phyloP scores from a whole-genome alignment of 1,140 invertebrate species.

The Bradynema listronoti region DNA sequence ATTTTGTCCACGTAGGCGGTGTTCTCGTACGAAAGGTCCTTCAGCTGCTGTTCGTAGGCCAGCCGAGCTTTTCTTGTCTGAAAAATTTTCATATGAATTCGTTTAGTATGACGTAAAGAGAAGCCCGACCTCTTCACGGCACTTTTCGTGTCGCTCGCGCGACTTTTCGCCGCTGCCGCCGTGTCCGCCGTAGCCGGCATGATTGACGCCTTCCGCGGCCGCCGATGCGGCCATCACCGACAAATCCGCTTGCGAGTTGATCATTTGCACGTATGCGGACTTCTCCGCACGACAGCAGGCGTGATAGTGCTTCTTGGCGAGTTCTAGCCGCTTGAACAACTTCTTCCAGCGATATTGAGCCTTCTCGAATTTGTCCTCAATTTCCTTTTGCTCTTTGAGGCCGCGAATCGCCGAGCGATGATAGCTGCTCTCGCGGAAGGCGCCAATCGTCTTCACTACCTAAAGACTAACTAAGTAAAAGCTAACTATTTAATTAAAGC shows the following conservation, averaged over 20 bases:
- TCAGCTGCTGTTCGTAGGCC: slow-evolving; percentile 42
- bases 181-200: too few relatives aligned
- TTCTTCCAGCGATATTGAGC: slow-evolving; percentile 57
- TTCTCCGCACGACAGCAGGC: slow-evolving; percentile 48
- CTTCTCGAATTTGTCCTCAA: slow-evolving; percentile 57
- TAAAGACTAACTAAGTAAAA: slow-evolving; percentile 21
- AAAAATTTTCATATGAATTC: slow-evolving; percentile 15
- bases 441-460: slow-evolving; percentile 47
- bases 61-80: slow-evolving; percentile 31
- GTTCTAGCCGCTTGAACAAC: slow-evolving; percentile 45
- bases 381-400: slow-evolving; percentile 49
- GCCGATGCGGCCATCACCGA: slow-evolving; percentile 10
- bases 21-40: slow-evolving; percentile 43
- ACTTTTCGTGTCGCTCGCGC: slow-evolving; percentile 44
- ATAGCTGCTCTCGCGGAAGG: slow-evolving; percentile 53
- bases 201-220: too few relatives aligned
- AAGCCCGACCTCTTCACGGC: slow-evolving; percentile 43
- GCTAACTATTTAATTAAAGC: too few relatives aligned
- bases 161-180: slow-evolving; percentile 40
- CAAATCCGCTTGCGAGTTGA: slow-evolving; percentile 38
- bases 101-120: background rate
- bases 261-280: slow-evolving; percentile 50
- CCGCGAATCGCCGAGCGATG: slow-evolving; percentile 52
- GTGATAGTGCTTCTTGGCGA: slow-evolving; percentile 43
- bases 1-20: slow-evolving; percentile 49